Evolutionary conservation across 53 echinoderm and acorn worm genomes (phyloP).

Genomic region (Crossaster papposus): DNA sequence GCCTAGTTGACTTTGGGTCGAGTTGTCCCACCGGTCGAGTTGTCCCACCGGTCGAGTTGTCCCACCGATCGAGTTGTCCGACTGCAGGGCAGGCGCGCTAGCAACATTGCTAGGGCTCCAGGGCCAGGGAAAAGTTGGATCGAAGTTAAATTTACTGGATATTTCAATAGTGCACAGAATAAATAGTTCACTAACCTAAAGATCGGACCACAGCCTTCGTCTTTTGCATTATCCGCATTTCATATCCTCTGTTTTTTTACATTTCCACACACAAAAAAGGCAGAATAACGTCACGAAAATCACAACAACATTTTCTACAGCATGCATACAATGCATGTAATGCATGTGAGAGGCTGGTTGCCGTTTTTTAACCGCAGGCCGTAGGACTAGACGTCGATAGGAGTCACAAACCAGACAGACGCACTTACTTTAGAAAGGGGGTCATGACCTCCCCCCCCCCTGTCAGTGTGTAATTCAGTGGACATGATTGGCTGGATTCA

Average conservation of each 20-base stretch:
- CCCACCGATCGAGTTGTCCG: no score
- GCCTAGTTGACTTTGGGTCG: no score
- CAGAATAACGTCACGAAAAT: neutral
- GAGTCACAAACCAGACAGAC: slow-evolving; percentile 50
- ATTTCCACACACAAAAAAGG: slow-evolving; percentile 17
- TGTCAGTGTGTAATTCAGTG: slow-evolving; percentile 6
- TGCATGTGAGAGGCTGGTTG: slow-evolving; percentile 44
- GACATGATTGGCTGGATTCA: slow-evolving; percentile 16
- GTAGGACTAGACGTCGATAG: no score
- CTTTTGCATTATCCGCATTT: slow-evolving; percentile 16
- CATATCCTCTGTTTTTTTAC: neutral
- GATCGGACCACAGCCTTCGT: neutral
- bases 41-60: no score
- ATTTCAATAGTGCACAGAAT: neutral
- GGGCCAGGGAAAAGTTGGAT: no score
- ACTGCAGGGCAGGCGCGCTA: no score
- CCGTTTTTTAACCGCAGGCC: neutral
- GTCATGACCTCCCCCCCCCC: no score
- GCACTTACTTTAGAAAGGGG: slow-evolving; percentile 24
- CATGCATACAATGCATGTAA: no score
- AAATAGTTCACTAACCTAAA: slow-evolving; percentile 32
- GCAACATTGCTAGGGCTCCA: no score
- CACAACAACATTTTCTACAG: no score
- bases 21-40: no score
- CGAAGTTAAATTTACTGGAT: no score